Evolutionary conservation across 2,113 vertebrate species (phyloP), one percentile per base, ranked within the genome.

Genomic region (Lasiurus borealis): DNA sequence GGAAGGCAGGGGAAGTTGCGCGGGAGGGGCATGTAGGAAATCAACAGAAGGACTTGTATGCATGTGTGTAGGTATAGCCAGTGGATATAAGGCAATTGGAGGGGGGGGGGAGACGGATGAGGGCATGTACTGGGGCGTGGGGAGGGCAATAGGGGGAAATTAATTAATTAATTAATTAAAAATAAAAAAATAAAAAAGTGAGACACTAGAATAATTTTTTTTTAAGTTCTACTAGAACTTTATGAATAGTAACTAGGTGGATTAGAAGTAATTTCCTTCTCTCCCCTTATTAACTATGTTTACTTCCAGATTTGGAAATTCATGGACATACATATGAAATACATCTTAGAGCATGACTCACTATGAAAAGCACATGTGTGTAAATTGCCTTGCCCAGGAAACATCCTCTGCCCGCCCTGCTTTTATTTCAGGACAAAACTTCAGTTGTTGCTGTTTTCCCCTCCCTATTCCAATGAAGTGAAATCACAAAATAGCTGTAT

Each of bases 381-480:
- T 97, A 97, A 98, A 98, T 92, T 97, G 97, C 97, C 97, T 97
- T 97, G 97, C 97, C 98, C 98, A 86, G 97, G 98, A 97, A 96
- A 97, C 93, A 83, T 64, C 25, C 96, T 93, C 96, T 97, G 95
- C 91, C 94, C 92, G 85, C 89, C 97, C 96, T 93, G 97, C 12
- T 91, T 85, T 97, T 52, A 93, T 96, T 97, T 97, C 96, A 76
- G 54, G 97, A 98, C 97, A 98, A 98, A 97, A 96, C 95, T 98
- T 89, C 88, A 90, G 96, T 44, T 93, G 97, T 95, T 97, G 97
- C 92, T 76, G 12, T 48, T 31, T 76, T 50, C 21, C 4, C 46
- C 83, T 36, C 93, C 97, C 98, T 98, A 98, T 98, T 98, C 98
- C 98, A 97, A 96, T 97, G 98, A 98, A 98, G 98, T 98, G 93